Evolutionary conservation across 92 coral and sea anemone species (phyloP).

Genomic region (Palythoa grandis): DNA sequence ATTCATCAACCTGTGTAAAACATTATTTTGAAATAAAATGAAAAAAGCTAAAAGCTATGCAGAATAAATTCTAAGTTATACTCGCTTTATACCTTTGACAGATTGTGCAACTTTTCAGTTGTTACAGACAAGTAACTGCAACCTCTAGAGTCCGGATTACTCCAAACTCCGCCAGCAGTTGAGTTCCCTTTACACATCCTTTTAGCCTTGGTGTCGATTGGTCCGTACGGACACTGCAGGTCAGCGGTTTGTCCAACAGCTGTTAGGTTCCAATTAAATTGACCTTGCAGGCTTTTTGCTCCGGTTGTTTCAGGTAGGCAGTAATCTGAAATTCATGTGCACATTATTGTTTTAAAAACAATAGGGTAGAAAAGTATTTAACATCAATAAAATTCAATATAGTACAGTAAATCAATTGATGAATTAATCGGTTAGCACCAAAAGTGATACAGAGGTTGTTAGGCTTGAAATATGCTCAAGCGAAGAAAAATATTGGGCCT

Average conservation of each 20-base stretch:
- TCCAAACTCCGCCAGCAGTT: slow-evolving; percentile 68
- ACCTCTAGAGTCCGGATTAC: slow-evolving; percentile 46
- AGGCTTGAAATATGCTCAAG: too few relatives aligned
- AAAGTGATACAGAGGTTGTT: too few relatives aligned
- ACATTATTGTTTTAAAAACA: too few relatives aligned
- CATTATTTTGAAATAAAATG: neutral
- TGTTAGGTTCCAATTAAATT: slow-evolving; percentile 59
- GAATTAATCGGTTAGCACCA: neutral
- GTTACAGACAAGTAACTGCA: slow-evolving; percentile 64
- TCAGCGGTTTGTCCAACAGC: slow-evolving; percentile 50
- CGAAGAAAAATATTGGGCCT: too few relatives aligned
- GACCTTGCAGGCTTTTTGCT: slow-evolving; percentile 50
- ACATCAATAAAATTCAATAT: neutral
- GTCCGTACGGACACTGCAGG: slow-evolving; percentile 63
- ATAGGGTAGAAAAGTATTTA: too few relatives aligned
- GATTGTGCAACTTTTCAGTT: slow-evolving; percentile 56
- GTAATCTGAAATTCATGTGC: slow-evolving; percentile 44
- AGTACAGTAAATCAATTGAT: neutral
- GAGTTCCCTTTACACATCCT: slow-evolving; percentile 68
- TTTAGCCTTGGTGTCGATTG: slow-evolving; percentile 58
- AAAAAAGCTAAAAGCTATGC: neutral
- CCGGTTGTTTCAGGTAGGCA: slow-evolving; percentile 71
- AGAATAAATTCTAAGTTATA: too few relatives aligned
- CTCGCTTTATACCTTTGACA: slow-evolving; percentile 56
- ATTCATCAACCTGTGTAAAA: too few relatives aligned